Base-by-base conservation (phyloP, 2,797 vertebrate genomes). In the Enteromius afrohamiltoni region DNA sequence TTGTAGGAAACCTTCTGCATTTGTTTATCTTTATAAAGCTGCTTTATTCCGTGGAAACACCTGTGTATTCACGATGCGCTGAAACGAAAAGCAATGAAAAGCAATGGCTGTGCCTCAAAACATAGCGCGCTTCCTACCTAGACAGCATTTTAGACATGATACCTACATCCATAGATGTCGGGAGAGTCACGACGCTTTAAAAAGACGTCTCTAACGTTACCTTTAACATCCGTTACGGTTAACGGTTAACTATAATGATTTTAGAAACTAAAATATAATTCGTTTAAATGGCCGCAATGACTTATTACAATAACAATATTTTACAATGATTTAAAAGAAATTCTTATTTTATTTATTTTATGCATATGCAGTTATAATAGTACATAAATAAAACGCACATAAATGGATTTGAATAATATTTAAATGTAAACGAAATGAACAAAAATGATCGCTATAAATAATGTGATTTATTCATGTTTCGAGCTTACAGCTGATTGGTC, bases 41-140 rank as follows among this genome's bases (percentile, higher is more conserved):
- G 60, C 68, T 70, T 79, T 84, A 79, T 76, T 67, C 49, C 1
- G 40, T 19, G 75, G 82, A 53, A 75, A 45, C 77, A 86, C 69
- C 80, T 79, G 79, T 42, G 47, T 21, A 29, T 71, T 29, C 21
- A 69, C 88, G 91, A 92, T 91, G 90, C 89, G 90, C 77, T 89
- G 73, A 53, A 47, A 55, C 47, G 49, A 58, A 77, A 42, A 19
- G 31, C n/a, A 17, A 60, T 1, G 55, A 49, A 40, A 49, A 1
- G 29, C 26, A 23, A 49, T n/a, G 55, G 11, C 45, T 65, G 70
- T n/a, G 45, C 29, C 6, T 64, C n/a, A 4, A 82, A 55, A 29
- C n/a, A 17, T 4, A 45, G 1, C 62, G 49, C 19, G 80, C 71
- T 31, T 37, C 47, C 80, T 55, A 31, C 31, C 9, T 53, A 40